Percentiles rank a stretch among this genome's conserved stretches.
Conservation (phyloP, 2,797 vertebrate species). For the Percopsis omiscomaycus region DNA sequence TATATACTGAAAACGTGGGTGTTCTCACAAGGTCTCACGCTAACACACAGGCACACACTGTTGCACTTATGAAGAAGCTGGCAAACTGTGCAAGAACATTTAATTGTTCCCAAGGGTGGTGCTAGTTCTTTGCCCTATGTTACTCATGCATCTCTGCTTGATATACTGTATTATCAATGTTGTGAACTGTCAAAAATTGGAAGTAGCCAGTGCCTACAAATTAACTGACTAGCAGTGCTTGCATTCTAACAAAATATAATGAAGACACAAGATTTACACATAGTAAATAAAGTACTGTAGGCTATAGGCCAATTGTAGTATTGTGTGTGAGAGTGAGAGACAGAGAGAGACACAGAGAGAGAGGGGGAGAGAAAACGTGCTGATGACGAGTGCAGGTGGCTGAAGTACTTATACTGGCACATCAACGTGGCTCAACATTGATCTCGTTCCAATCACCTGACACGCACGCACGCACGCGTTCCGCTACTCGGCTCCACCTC, state of each 20-base stretch:
- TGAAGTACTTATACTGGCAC: constrained; percentile 14
- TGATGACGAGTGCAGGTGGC: background rate
- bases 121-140: background rate
- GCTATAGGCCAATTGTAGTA: too few relatives aligned
- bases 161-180: constrained; percentile 12
- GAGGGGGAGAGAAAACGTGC: too few relatives aligned
- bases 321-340: too few relatives aligned
- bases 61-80: constrained; percentile 2
- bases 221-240: constrained; percentile 7
- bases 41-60: background rate
- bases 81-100: constrained; percentile 9
- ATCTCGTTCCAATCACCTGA: constrained; percentile 56
- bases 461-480: constrained; percentile 19
- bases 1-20: background rate
- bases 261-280: too few relatives aligned
- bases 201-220: background rate
- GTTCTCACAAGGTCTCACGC: background rate
- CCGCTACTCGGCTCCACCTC: constrained; percentile 48
- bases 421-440: constrained; percentile 30
- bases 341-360: too few relatives aligned
- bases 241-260: too few relatives aligned
- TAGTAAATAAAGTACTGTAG: too few relatives aligned
- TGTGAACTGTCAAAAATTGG: constrained; percentile 13
- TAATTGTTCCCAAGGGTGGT: constrained; percentile 1
- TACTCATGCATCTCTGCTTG: too few relatives aligned